Conservation (phyloP, 2,888 invertebrate species). For the Lithophane leautieri region DNA sequence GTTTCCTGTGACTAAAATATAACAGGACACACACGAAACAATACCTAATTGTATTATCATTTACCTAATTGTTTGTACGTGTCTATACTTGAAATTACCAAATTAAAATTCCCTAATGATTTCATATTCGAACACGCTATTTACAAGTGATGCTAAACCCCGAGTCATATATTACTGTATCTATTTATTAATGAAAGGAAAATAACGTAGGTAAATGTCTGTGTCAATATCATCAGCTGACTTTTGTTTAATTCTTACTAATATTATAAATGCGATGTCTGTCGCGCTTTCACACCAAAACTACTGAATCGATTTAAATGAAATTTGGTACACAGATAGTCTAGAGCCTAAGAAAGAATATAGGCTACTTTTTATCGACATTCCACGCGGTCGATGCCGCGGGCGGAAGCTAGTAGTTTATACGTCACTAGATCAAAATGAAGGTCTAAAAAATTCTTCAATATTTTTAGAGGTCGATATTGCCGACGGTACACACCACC, state of each 20-base stretch:
- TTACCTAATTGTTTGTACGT: not conserved
- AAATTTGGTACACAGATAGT: too few relatives aligned
- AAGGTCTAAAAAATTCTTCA: too few relatives aligned
- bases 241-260: constrained; percentile 24
- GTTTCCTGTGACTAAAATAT: constrained; percentile 17
- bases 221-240: constrained; percentile 20
- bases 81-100: not conserved
- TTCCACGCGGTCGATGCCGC: too few relatives aligned
- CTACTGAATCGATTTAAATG: too few relatives aligned
- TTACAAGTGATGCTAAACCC: constrained; percentile 32
- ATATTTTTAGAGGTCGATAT: too few relatives aligned
- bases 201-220: constrained; percentile 30
- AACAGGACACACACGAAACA: not conserved
- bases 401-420: too few relatives aligned
- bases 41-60: not conserved
- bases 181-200: constrained; percentile 44
- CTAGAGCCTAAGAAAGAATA: too few relatives aligned
- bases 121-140: constrained; percentile 49
- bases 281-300: too few relatives aligned
- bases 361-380: too few relatives aligned
- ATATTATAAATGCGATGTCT: too few relatives aligned
- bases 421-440: too few relatives aligned
- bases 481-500: too few relatives aligned
- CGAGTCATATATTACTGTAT: constrained; percentile 19
- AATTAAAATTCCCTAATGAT: constrained; percentile 42